These are phyloP conservation scores for Etheostoma perlongum DNA, from an alignment of 2,797 vertebrate genomes.

Conservation along the genomic window DNA sequence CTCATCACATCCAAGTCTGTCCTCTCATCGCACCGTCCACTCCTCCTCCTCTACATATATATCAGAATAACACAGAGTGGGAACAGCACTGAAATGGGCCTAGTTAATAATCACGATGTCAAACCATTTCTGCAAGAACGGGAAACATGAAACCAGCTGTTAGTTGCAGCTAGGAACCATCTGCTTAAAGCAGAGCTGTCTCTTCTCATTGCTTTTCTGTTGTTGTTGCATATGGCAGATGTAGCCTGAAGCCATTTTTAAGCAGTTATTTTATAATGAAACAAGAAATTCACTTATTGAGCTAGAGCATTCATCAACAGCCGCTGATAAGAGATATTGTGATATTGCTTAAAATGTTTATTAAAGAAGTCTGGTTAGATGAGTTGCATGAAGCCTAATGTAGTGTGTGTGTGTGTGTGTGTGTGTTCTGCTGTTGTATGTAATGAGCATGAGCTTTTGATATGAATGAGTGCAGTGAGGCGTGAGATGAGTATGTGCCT, in stretches of 20 bases:
- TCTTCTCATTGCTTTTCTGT: conserved; percentile 42
- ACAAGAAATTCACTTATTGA: conserved; percentile 70
- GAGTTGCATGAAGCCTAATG: conserved; percentile 55
- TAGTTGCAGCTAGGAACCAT: conserved; percentile 70
- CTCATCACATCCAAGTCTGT: conserved; percentile 80
- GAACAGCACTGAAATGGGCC: conserved; percentile 51
- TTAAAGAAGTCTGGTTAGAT: conserved; percentile 66
- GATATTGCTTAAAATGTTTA: conserved; percentile 62
- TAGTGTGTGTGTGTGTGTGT: conserved; percentile 18
- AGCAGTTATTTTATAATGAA: conserved; percentile 72
- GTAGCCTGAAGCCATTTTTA: conserved; percentile 69
- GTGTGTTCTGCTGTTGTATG: conserved; percentile 68
- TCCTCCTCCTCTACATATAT: conserved; percentile 78
- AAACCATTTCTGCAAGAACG: conserved; percentile 75
- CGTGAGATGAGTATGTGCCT: conserved; percentile 84
- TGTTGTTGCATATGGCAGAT: conserved; percentile 63
- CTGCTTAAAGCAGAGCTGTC: conserved; percentile 70
- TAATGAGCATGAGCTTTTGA: conserved; percentile 81
- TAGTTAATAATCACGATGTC: conserved; percentile 77
- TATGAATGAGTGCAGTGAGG: conserved; percentile 82
- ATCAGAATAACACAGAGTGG: conserved; percentile 58
- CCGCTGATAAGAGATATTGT: conserved; percentile 62
- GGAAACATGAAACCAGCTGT: conserved; percentile 79
- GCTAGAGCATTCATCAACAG: conserved; percentile 73
- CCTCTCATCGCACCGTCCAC: conserved; percentile 71